Base-by-base conservation (phyloP, 2,797 vertebrate genomes). In the Echiichthys vipera region DNA sequence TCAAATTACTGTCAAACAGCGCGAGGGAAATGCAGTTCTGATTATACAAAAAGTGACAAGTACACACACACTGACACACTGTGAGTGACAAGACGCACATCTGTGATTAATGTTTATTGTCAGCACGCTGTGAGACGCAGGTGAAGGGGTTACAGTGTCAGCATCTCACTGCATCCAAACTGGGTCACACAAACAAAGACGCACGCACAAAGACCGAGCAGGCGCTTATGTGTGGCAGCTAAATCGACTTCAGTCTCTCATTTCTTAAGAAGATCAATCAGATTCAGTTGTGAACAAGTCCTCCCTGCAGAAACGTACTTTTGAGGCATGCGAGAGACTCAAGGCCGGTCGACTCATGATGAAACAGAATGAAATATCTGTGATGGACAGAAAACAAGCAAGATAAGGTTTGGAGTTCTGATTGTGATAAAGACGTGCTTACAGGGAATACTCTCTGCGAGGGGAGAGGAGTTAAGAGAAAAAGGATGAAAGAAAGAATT, bases 281-380 rank as follows among this genome's bases (percentile, higher is more conserved):
- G 59, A 71, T 63, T 34, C 6, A 1, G 34, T 1, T 7, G 56
- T 24, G 61, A 68, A 75, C 34, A 53, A 47, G 54, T 65, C 80
- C 58, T 66, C 22, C 15, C 34, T 32, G 54, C 30, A 24, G 53
- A 79, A 75, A 73, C 2, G 2, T 17, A 65, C 53, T 73, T 84
- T 45, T 13, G 46, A 53, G 81, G 15, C 51, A 47, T 6, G 53
- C 3, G 24, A 57, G 75, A 78, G 73, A 77, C 75, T 69, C 5
- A 11, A 14, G 34, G 77, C 57, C 10, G 17, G 7, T 53, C 14
- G 13, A 57, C 55, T 63, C 62, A 54, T 84, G 90, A 91, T 91
- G 89, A 91, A 93, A 92, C 47, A 40, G 85, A 89, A 86, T 87
- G 79, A 91, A 91, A 92, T 65, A 84, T 83, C 71, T 59, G 74